Conservation (phyloP, 2,888 invertebrate genomes). For the Macrostomum cliftonense region DNA sequence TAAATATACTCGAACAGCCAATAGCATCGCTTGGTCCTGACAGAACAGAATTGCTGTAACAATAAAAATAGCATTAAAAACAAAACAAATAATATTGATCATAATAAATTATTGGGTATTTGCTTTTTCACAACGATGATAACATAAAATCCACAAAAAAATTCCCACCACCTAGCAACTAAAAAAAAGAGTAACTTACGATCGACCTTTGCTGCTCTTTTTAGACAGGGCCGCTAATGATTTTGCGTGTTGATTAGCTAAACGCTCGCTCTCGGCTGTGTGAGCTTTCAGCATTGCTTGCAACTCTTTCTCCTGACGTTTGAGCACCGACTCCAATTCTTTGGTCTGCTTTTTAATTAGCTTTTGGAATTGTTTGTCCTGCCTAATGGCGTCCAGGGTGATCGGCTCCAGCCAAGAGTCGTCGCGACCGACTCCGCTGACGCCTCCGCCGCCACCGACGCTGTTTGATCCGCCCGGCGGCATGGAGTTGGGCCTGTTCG, state of each 20-base stretch:
- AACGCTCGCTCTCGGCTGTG: constrained; percentile 4
- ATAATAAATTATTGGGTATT: too few relatives aligned
- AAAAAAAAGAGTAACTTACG: not conserved
- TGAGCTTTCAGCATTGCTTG: constrained; percentile 5
- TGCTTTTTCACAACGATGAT: too few relatives aligned
- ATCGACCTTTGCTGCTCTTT: constrained; percentile 2
- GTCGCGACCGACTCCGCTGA: not conserved
- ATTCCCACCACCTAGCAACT: too few relatives aligned
- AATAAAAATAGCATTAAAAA: too few relatives aligned
- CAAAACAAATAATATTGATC: too few relatives aligned
- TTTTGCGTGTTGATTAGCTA: not conserved
- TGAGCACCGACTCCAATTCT: constrained; percentile 5
- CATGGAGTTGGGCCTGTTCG: not conserved
- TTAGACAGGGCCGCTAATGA: not conserved
- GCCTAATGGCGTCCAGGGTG: constrained; percentile 26
- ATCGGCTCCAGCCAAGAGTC: constrained; percentile 22
- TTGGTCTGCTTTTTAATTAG: constrained; percentile 7
- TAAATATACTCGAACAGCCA: too few relatives aligned
- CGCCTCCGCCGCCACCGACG: not conserved
- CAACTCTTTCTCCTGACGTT: constrained; percentile 9
- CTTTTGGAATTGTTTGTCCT: constrained; percentile 15
- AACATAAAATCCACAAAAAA: too few relatives aligned
- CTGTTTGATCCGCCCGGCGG: not conserved
- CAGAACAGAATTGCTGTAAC: too few relatives aligned
- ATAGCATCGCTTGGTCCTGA: too few relatives aligned